Base-by-base conservation (phyloP, 2,888 invertebrate genomes). In the Netelia virgata region DNA sequence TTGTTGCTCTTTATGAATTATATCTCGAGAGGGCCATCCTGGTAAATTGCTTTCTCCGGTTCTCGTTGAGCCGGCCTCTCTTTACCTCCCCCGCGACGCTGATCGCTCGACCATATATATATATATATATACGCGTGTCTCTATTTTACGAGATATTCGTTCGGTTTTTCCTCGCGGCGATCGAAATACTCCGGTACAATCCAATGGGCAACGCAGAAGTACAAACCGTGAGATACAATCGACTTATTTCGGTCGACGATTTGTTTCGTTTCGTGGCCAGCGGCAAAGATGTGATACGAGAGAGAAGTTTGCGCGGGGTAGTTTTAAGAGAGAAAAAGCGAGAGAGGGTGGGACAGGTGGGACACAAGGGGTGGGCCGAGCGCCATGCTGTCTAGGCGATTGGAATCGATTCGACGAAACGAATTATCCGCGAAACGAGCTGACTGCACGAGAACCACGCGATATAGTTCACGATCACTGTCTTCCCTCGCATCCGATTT, bases 1-100 rank as follows among this genome's bases (percentile, higher is more conserved):
- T 73, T 76, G 75, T 83, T 72, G 83, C 83, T 83, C 80, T 83
- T 75, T 83, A 83, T 83, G 80, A 83, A 83, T 80, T 80, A 83
- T 80, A 80, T 80, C 66, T 76, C 72, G 63, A 83, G 80, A 61
- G 80, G 50, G 72, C 75, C 75, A 76, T 83, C 80, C 83, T 63
- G 66, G 83, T 70, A 83, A 83, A 83, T 83, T 83, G 79, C 80
- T 80, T 76, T 80, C 76, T 72, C 75, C 72, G 76, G 80, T 76
- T 72, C 76, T 59, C 69, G 69, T 74, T 74, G 28, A 64, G 55
- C 78, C 28, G 36, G 6, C 11, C 55, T 57, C 18, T 18, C 18
- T 41, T 20, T 53, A 9, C 43, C 76, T 43, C 57, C 59, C n/a
- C 18, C 59, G 18, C 18, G n/a, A 20, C 1, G 47, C 47, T 47